A percentile compares a stretch with the other conserved stretches of the same genome.
phyloP scores from a whole-genome alignment of 2,797 vertebrate genomes.

The Urosaurus nigricauda region DNA sequence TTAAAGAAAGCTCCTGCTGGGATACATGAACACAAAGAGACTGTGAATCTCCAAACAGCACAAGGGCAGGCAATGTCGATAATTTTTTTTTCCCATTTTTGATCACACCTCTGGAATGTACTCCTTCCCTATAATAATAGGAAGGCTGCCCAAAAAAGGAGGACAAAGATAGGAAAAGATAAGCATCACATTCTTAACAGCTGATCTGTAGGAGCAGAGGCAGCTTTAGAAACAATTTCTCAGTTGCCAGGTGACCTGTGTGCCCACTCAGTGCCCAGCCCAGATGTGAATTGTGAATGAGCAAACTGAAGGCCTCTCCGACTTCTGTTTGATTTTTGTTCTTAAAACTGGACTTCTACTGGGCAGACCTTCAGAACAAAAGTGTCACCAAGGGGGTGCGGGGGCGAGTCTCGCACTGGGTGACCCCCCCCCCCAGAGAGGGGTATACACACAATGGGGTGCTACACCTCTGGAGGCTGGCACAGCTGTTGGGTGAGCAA shows the following conservation, averaged over 20 bases:
- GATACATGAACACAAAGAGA: not conserved
- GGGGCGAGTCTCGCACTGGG: no score
- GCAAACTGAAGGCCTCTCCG: not conserved
- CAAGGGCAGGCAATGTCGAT: constrained; percentile 8
- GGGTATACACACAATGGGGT: no score
- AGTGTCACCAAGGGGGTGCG: no score
- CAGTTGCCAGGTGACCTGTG: not conserved
- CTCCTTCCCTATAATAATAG: not conserved
- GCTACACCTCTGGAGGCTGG: no score
- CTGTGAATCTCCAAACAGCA: constrained; percentile 1
- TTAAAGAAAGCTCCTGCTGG: constrained; percentile 8
- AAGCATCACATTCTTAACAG: not conserved
- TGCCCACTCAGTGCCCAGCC: not conserved
- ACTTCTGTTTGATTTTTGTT: not conserved
- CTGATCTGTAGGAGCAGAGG: not conserved
- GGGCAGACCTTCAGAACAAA: no score
- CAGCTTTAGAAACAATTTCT: not conserved
- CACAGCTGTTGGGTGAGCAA: no score
- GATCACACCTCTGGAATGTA: not conserved
- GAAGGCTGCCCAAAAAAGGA: not conserved
- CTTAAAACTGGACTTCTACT: not conserved
- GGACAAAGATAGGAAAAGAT: not conserved
- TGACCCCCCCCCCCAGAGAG: no score
- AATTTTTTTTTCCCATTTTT: not conserved
- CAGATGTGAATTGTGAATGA: not conserved